phyloP scores from a whole-genome alignment of 2,113 vertebrate genomes.

The Petrocephalus zakoni region DNA sequence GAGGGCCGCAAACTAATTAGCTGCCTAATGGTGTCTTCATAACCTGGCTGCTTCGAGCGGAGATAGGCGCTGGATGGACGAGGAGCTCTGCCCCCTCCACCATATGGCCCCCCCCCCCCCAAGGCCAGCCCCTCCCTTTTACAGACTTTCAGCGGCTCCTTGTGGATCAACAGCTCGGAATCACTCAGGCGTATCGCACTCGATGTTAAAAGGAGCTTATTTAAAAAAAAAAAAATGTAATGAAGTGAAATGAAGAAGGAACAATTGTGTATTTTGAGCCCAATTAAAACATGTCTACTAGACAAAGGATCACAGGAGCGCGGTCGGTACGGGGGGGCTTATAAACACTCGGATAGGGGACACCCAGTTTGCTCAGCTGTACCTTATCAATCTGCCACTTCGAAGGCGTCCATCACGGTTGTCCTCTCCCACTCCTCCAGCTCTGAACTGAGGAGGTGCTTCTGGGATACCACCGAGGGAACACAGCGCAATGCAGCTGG shows the following conservation, averaged over 20 bases:
- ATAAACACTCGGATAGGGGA: slow-evolving; percentile 37
- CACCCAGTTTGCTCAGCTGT: slow-evolving; percentile 59
- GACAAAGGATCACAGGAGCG: slow-evolving; percentile 34
- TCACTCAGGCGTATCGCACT: not conserved
- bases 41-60: slow-evolving; percentile 52
- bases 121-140: not conserved
- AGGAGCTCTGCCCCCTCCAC: not conserved
- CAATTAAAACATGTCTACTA: slow-evolving; percentile 44
- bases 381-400: slow-evolving; percentile 58
- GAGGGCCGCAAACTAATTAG: slow-evolving; percentile 61
- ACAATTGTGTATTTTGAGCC: slow-evolving; percentile 49
- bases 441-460: not conserved
- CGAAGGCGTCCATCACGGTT: slow-evolving; percentile 40
- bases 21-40: slow-evolving; percentile 60
- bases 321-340: slow-evolving; percentile 47
- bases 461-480: not conserved
- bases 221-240: not conserved
- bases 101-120: not conserved
- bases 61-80: slow-evolving; percentile 35
- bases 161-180: not conserved
- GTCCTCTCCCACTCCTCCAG: not conserved
- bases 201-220: not conserved
- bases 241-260: not conserved
- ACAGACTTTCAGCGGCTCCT: not conserved
- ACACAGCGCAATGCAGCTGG: not conserved